A percentile compares a stretch with the other conserved stretches of the same genome.
Evolutionary conservation across 2,888 invertebrate genomes (phyloP).

Genomic region (Liodrosophila aerea): DNA sequence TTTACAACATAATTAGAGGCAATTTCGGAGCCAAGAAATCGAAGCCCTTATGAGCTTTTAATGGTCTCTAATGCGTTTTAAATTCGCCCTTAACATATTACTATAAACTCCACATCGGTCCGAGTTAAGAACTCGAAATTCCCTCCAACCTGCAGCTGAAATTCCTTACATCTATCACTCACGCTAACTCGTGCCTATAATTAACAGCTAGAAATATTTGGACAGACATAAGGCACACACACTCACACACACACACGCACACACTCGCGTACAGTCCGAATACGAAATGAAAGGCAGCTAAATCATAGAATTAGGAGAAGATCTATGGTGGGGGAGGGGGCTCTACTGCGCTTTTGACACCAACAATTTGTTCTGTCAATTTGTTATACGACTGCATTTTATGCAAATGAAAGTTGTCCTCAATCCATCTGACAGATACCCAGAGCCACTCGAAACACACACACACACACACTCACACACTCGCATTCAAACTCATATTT

Average conservation of each 20-base stretch:
- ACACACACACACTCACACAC: conserved; percentile 3
- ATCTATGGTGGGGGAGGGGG: conserved; percentile 11
- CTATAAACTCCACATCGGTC: neutral
- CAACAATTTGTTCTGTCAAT: conserved; percentile 69
- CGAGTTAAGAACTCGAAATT: conserved; percentile 6
- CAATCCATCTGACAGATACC: conserved; percentile 47
- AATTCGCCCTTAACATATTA: conserved; percentile 38
- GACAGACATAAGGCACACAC: conserved; percentile 54
- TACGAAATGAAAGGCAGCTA: conserved; percentile 27
- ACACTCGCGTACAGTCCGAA: neutral
- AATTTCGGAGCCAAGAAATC: neutral
- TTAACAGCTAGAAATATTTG: conserved; percentile 71
- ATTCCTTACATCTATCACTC: conserved; percentile 50
- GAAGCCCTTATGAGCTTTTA: conserved; percentile 55
- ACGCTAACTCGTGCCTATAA: conserved; percentile 72
- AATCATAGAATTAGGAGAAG: conserved; percentile 30
- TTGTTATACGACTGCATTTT: conserved; percentile 61
- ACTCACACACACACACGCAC: conserved; percentile 5
- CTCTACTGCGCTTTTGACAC: conserved; percentile 59
- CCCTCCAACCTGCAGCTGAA: conserved; percentile 11
- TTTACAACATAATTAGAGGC: conserved; percentile 62
- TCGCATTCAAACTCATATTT: conserved; percentile 19
- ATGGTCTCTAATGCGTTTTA: conserved; percentile 66
- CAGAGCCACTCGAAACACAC: conserved; percentile 5
- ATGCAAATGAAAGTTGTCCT: conserved; percentile 71